Percentiles rank a stretch among this genome's conserved stretches.
Evolutionary conservation across 2,888 invertebrate genomes (phyloP).

Genomic region (Acrocyrtus sp.): DNA sequence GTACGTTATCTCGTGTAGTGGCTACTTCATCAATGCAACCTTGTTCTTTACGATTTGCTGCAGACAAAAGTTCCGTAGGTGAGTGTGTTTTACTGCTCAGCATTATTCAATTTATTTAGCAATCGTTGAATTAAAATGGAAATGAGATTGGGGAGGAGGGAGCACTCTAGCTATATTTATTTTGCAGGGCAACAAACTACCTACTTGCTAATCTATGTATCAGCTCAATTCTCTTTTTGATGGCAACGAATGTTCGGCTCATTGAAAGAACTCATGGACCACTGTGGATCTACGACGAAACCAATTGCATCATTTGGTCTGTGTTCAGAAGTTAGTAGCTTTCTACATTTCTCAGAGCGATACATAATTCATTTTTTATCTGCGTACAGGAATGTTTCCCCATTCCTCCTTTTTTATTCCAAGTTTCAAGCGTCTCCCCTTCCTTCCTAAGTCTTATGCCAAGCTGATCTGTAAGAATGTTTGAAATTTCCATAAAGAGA

Average conservation of each 20-base stretch:
- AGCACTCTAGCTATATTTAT: too few relatives aligned
- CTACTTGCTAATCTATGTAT: conserved; percentile 39
- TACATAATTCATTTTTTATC: not conserved
- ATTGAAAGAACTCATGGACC: conserved; percentile 36
- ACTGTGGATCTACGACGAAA: conserved; percentile 23
- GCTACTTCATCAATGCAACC: conserved; percentile 27
- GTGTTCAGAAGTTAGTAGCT: conserved; percentile 22
- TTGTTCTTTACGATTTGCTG: conserved; percentile 37
- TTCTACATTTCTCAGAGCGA: not conserved
- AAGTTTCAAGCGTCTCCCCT: too few relatives aligned
- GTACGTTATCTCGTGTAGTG: conserved; percentile 21
- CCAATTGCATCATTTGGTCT: conserved; percentile 33
- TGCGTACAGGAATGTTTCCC: not conserved
- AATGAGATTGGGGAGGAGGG: too few relatives aligned
- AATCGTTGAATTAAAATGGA: too few relatives aligned
- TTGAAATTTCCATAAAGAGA: too few relatives aligned
- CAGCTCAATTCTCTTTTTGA: conserved; percentile 36
- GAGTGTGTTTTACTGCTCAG: not conserved
- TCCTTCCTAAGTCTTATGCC: too few relatives aligned
- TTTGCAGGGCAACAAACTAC: conserved; percentile 35
- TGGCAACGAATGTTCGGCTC: conserved; percentile 24
- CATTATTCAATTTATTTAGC: not conserved
- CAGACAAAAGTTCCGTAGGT: conserved; percentile 42
- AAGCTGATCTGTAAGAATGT: too few relatives aligned
- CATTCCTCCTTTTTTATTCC: not conserved